Evolutionary conservation across 2,797 vertebrate genomes (phyloP), one percentile per base, ranked within the genome.

Genomic region (Rhinella marina): DNA sequence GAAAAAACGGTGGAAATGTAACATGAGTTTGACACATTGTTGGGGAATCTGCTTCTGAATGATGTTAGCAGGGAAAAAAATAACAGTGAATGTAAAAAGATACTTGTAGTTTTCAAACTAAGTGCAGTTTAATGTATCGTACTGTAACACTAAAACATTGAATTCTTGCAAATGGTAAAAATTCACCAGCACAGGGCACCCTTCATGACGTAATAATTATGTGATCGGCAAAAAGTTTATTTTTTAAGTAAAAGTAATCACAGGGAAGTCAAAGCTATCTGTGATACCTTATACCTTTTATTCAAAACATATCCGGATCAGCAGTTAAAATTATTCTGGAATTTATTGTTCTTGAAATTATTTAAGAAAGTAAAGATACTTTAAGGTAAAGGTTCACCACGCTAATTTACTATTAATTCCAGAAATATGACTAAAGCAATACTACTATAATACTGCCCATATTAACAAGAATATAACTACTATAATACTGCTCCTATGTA

Each of bases 1-100:
- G 64, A 79, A 85, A 70, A 41, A 72, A 72, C 19, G n/a, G n/a
- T 70, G 32, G 75, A 68, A 87, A 64, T 41, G 61, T 59, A 72
- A 68, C 16, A 61, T 9, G 4, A 61, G 52, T 81, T 25, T 81
- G 64, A 86, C 62, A 86, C 54, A 79, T 86, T 72, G 52, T 72
- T 81, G 41, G 21, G 11, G 29, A 50, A 72, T 41, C 23, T 86
- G 64, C 52, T 86, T n/a, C 25, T 61, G 27, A 12, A 61, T 16
- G 70, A 72, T 56, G 52, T 81, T 52, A 62, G 70, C 59, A 21
- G 16, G 16, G 23, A 25, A 80, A 80, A 72, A 72, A 29, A 70
- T 29, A 10, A 64, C 10, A 11, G 61, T 13, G 2, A 13, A 66
- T 61, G 59, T 61, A 19, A 25, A 14, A 12, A 27, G 9, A n/a